These are phyloP conservation scores for Psettodes erumei DNA, from an alignment of 2,113 vertebrate species.

Conservation along the genomic window DNA sequence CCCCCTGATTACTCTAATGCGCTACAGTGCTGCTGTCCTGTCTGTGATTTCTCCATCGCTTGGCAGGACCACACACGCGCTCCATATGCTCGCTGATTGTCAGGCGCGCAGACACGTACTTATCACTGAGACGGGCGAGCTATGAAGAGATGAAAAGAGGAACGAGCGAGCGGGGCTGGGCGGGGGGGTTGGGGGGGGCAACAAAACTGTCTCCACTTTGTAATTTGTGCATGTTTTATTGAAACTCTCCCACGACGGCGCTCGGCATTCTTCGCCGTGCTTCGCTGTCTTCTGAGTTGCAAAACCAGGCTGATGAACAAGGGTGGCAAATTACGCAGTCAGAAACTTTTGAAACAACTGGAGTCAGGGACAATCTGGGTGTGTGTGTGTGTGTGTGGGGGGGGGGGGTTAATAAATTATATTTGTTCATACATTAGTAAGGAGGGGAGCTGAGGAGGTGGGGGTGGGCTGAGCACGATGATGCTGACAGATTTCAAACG, in stretches of 20 bases:
- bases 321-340: slow-evolving; percentile 66
- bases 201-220: slow-evolving; percentile 68
- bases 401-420: slow-evolving; percentile 77
- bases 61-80: slow-evolving; percentile 73
- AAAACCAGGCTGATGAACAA: slow-evolving; percentile 72
- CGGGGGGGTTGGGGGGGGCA: slow-evolving; percentile 12
- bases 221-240: slow-evolving; percentile 75
- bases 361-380: slow-evolving; percentile 51
- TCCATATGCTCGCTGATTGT: slow-evolving; percentile 72
- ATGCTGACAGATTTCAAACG: slow-evolving; percentile 66
- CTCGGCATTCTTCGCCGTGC: slow-evolving; percentile 61
- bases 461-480: slow-evolving; percentile 57
- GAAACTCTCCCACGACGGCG: slow-evolving; percentile 58
- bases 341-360: slow-evolving; percentile 73
- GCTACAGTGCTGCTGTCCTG: slow-evolving; percentile 59
- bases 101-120: slow-evolving; percentile 46
- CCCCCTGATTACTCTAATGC: slow-evolving; percentile 73
- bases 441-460: slow-evolving; percentile 61
- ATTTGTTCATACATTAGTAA: slow-evolving; percentile 81
- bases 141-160: slow-evolving; percentile 62
- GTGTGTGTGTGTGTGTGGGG: too few species aligned
- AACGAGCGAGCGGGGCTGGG: slow-evolving; percentile 36
- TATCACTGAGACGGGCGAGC: slow-evolving; percentile 48
- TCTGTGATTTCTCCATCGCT: slow-evolving; percentile 63
- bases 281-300: slow-evolving; percentile 62